phyloP scores from a whole-genome alignment of 1,140 invertebrate genomes.

The Drosophila tropicalis region DNA sequence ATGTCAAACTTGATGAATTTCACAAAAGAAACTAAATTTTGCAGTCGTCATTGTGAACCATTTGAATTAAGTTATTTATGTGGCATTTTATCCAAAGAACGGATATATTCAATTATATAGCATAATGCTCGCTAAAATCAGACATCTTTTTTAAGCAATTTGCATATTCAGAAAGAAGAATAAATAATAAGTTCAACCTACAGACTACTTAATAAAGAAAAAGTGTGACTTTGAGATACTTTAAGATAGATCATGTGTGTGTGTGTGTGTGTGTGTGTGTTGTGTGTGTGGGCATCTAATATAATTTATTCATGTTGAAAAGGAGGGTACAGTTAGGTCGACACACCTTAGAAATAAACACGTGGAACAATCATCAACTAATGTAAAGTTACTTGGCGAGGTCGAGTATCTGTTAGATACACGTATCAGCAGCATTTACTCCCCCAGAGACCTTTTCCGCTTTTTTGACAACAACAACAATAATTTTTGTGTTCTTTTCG shows the following conservation, averaged over 20 bases:
- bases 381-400: constrained; percentile 53
- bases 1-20: constrained; percentile 46
- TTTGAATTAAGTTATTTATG: constrained; percentile 32
- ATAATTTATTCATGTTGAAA: constrained; percentile 31
- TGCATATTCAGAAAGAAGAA: constrained; percentile 33
- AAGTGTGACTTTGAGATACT: constrained; percentile 23
- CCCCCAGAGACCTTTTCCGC: constrained; percentile 37
- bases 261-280: too few species aligned
- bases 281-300: constrained; percentile 9
- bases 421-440: constrained; percentile 34
- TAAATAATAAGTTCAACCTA: constrained; percentile 27
- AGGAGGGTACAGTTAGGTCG: background rate
- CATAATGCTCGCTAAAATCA: constrained; percentile 57
- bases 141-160: constrained; percentile 39
- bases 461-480: constrained; percentile 13
- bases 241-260: background rate
- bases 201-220: constrained; percentile 1
- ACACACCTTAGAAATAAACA: constrained; percentile 11
- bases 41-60: constrained; percentile 38
- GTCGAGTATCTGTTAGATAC: constrained; percentile 65
- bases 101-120: constrained; percentile 74
- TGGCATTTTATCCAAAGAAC: constrained; percentile 25
- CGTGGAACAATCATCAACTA: constrained; percentile 44
- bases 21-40: constrained; percentile 33
- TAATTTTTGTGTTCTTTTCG: constrained; percentile 43